These are phyloP conservation scores for Mola mola DNA, from an alignment of 2,113 vertebrate genomes.

Conservation along the genomic window DNA sequence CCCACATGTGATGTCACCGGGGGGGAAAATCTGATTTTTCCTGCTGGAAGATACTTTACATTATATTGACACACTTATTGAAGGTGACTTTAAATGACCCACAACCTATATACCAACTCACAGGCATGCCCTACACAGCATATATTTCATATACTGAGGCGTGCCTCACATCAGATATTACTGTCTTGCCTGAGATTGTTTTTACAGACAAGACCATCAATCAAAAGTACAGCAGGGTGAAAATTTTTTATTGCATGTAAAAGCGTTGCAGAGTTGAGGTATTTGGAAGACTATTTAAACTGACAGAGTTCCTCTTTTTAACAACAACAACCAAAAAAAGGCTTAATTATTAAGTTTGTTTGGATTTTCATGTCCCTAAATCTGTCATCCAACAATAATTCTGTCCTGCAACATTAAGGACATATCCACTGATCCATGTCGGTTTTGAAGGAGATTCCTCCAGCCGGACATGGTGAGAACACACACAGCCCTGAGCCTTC, in stretches of 20 bases:
- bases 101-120: constrained; percentile 47
- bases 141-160: constrained; percentile 13
- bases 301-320: no score
- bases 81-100: constrained; percentile 77
- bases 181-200: constrained; percentile 7
- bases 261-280: no score
- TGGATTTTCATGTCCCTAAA: constrained; percentile 4
- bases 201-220: constrained; percentile 22
- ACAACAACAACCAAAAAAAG: no score
- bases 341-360: constrained; percentile 34
- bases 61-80: constrained; percentile 75
- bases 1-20: constrained; percentile 65
- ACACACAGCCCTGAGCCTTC: constrained; percentile 57
- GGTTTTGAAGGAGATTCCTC: constrained; percentile 65
- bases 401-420: constrained; percentile 37
- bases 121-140: neutral
- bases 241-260: constrained; percentile 18
- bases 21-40: constrained; percentile 62
- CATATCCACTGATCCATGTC: constrained; percentile 52
- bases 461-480: constrained; percentile 52
- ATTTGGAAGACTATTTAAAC: no score
- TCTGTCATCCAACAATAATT: constrained; percentile 17
- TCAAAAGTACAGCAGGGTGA: constrained; percentile 23
- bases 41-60: constrained; percentile 64
- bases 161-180: constrained; percentile 12